A percentile compares a stretch with the other conserved stretches of the same genome.
phyloP scores from a whole-genome alignment of 1,140 invertebrate species.

The Leptonema lineaticorne region DNA sequence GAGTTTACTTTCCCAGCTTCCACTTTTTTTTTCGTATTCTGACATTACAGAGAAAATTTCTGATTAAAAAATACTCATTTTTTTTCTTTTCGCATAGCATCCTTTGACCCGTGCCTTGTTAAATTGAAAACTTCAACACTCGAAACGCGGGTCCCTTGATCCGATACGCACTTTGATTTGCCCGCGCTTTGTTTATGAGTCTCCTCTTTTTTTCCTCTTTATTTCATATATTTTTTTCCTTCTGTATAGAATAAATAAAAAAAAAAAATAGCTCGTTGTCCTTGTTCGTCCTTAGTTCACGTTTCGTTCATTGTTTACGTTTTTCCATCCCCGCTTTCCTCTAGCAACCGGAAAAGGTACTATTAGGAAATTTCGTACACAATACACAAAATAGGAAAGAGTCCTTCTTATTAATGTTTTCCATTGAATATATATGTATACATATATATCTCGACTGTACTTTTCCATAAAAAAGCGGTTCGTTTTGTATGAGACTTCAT shows the following conservation, averaged over 20 bases:
- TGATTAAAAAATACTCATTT: slow-evolving; percentile 18
- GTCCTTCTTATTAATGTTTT: slow-evolving; percentile 18
- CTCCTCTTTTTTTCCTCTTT: not conserved
- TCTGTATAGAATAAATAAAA: not conserved
- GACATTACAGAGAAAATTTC: not conserved
- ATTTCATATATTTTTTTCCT: too few relatives aligned
- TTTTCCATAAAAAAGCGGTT: not conserved
- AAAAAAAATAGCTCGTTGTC: too few relatives aligned
- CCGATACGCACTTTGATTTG: slow-evolving; percentile 22
- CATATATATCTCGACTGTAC: not conserved
- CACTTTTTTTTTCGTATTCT: too few relatives aligned
- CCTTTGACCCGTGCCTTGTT: not conserved
- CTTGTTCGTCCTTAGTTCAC: too few relatives aligned
- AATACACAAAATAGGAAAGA: slow-evolving; percentile 11
- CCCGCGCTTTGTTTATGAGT: not conserved
- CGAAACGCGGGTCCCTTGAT: not conserved
- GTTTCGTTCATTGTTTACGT: slow-evolving; percentile 3
- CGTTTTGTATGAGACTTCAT: slow-evolving; percentile 12
- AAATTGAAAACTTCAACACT: slow-evolving; percentile 11
- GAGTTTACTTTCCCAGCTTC: too few relatives aligned
- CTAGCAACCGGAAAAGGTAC: not conserved
- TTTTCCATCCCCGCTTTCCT: too few relatives aligned
- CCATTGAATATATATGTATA: slow-evolving; percentile 5
- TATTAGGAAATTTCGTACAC: slow-evolving; percentile 1
- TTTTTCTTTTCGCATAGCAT: not conserved